Evolutionary conservation across 2,797 vertebrate species (phyloP), one percentile per base, ranked within the genome.

Genomic region (Sebastes minor): DNA sequence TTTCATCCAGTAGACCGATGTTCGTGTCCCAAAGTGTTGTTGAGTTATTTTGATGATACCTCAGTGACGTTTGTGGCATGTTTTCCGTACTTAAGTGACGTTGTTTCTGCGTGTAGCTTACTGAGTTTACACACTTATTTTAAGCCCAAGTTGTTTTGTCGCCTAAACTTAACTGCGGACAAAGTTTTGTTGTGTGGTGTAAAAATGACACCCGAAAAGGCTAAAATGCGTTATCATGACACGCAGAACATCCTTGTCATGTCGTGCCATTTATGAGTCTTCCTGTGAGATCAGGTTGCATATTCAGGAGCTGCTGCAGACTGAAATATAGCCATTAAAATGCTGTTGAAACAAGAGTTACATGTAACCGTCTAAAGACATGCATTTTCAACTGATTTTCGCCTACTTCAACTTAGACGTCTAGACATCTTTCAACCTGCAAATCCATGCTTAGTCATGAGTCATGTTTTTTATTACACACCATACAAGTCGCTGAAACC

Each of bases 291-390:
- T 52, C 49, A 20, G 49, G 49, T 52, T 52, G 49, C 60, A 12
- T 28, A 74, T 33, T 78, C 35, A 69, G n/a, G 56, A 67, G n/a
- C 38, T 22, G 57, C 60, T 83, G 49, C 35, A 70, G 33, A 35
- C 33, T 35, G 33, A 35, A 35, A 35, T 35, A 35, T 35, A 35
- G 35, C 66, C 74, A 13, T 75, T 80, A 71, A 86, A 83, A 56
- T 30, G 23, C 42, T 28, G 46, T n/a, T 22, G 14, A 67, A 86
- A 52, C 18, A n/a, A n/a, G 7, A 46, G 42, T 46, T 46, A 46
- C 14, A 18, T 42, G 14, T 42, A 42, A 30, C 27, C 18, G 8
- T 60, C 57, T 18, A 55, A 20, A 60, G 60, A 3, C 11, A 28
- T 59, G 60, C 35, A 60, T 25, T 27, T 11, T 46, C 14, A 46